These are phyloP conservation scores for Drosophila hamatofila DNA, from an alignment of 2,888 invertebrate genomes.

Conservation along the genomic window DNA sequence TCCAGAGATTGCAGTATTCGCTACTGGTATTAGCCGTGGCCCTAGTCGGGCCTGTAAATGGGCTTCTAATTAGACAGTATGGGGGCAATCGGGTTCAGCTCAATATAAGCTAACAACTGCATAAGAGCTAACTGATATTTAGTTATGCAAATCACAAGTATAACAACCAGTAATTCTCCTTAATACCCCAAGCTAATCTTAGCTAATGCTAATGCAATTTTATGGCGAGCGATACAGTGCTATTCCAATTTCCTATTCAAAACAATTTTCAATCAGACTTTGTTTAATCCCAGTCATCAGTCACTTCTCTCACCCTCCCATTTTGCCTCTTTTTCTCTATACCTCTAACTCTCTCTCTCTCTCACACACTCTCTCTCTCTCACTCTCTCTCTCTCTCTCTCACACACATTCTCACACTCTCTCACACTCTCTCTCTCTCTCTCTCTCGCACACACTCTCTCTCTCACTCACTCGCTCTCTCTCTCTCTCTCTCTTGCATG, in stretches of 20 bases:
- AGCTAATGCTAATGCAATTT: not conserved
- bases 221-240: not conserved
- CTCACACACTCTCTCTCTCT: not conserved
- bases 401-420: not conserved
- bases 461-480: not conserved
- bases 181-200: constrained; percentile 7
- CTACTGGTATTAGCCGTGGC: constrained; percentile 30
- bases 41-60: constrained; percentile 32
- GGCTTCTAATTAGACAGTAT: constrained; percentile 26
- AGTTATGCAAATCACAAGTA: constrained; percentile 31
- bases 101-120: constrained; percentile 1
- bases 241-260: constrained; percentile 6
- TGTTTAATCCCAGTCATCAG: not conserved
- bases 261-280: constrained; percentile 6
- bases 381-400: not conserved
- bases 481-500: not conserved
- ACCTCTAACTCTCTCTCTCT: not conserved
- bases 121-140: constrained; percentile 14
- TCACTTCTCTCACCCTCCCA: not conserved
- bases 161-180: constrained; percentile 17
- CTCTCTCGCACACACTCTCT: not conserved
- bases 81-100: constrained; percentile 7
- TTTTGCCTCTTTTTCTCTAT: not conserved
- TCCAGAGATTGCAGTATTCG: constrained; percentile 13
- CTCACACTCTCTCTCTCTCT: not conserved